These are phyloP conservation scores for Emys orbicularis DNA, from an alignment of 2,797 vertebrate genomes.

Conservation along the genomic window DNA sequence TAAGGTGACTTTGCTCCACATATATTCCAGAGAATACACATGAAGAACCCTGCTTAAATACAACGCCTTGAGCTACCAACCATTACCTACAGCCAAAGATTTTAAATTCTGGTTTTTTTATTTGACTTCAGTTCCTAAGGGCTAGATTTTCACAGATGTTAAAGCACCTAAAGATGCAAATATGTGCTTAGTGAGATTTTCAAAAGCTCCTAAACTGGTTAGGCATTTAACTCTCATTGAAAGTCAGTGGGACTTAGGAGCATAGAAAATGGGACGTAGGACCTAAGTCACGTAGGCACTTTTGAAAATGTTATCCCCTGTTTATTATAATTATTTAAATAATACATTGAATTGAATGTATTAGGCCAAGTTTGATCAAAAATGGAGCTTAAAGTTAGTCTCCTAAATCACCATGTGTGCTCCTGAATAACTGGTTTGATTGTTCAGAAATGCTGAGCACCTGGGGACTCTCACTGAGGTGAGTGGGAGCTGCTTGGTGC, in stretches of 20 bases:
- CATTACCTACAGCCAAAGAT: not conserved
- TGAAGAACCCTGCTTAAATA: not conserved
- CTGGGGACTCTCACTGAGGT: not conserved
- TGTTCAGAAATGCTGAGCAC: not conserved
- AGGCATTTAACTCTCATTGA: not conserved
- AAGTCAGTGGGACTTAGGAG: not conserved
- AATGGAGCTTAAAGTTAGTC: not conserved
- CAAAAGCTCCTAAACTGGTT: not conserved
- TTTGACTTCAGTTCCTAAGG: not conserved
- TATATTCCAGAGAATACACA: not conserved
- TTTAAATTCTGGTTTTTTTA: not conserved
- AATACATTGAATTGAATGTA: not conserved
- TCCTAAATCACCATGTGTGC: not conserved
- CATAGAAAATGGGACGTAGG: not conserved
- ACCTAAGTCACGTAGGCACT: not conserved
- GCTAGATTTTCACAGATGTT: not conserved
- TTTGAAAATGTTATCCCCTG: not conserved
- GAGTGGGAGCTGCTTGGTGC: not conserved
- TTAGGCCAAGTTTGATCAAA: not conserved
- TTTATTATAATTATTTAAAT: not conserved
- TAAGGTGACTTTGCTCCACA: conserved; percentile 2
- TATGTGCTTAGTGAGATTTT: not conserved
- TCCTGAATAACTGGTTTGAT: not conserved
- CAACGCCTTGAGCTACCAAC: not conserved
- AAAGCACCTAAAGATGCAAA: not conserved